These are phyloP conservation scores for Syrista parreyssii DNA, from an alignment of 2,888 invertebrate species.

Conservation along the genomic window DNA sequence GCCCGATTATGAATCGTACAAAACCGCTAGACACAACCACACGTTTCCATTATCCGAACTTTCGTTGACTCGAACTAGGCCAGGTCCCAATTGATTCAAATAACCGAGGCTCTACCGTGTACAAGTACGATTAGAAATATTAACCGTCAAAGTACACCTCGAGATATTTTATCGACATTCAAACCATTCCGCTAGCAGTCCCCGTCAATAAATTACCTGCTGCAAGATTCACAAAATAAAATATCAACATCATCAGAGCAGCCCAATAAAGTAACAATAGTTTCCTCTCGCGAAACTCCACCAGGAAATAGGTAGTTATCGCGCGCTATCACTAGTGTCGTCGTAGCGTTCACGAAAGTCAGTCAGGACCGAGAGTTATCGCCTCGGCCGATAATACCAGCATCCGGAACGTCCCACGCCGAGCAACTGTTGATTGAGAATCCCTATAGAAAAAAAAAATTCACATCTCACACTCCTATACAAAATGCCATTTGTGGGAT, in stretches of 20 bases:
- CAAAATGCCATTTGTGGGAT: no score
- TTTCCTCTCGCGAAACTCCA: neutral
- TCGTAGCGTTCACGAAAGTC: neutral
- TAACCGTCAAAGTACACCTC: no score
- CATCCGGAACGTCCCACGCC: constrained; percentile 19
- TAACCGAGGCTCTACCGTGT: no score
- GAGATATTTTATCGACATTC: no score
- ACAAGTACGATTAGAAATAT: neutral
- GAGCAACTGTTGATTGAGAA: neutral
- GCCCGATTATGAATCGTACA: no score
- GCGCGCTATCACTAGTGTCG: neutral
- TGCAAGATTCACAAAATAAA: neutral
- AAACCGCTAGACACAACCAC: no score
- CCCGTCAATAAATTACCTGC: no score
- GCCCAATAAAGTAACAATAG: neutral
- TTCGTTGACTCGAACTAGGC: no score
- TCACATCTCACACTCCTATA: neutral
- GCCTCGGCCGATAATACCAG: constrained; percentile 8
- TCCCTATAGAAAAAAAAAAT: neutral
- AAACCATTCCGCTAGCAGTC: no score
- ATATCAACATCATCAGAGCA: neutral
- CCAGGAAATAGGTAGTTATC: constrained; percentile 13
- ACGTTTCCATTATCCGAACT: no score
- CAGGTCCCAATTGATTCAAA: no score
- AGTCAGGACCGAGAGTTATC: constrained; percentile 8